Conservation (phyloP, 2,113 vertebrate species). For the Mixornis gularis region DNA sequence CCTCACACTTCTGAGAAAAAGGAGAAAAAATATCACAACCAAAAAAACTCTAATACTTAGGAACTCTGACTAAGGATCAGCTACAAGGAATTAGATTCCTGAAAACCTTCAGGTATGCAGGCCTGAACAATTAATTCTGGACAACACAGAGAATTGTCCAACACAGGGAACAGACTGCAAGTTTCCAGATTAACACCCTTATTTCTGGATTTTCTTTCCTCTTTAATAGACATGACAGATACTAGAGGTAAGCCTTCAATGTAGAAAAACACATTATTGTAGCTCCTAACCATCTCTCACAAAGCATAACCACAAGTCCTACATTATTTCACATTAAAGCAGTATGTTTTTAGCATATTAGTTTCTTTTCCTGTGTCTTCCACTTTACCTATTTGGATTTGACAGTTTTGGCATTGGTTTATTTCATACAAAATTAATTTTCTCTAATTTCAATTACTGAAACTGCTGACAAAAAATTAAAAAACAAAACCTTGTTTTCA, state of each 20-base stretch:
- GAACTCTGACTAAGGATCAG: neutral
- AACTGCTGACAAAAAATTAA: neutral
- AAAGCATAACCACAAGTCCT: neutral
- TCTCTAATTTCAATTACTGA: neutral
- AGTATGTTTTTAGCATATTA: neutral
- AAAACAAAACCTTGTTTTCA: neutral
- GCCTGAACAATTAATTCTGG: neutral
- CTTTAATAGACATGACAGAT: neutral
- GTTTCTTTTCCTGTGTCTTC: neutral
- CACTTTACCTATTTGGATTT: neutral
- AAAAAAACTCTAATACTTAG: neutral
- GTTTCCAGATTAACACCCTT: neutral
- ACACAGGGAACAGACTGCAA: neutral
- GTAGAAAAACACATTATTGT: neutral
- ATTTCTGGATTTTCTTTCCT: neutral
- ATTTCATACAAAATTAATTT: neutral
- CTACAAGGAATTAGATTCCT: neutral
- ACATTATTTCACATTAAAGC: neutral
- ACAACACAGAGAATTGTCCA: neutral
- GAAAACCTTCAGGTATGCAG: neutral
- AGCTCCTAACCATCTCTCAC: neutral
- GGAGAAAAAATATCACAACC: neutral
- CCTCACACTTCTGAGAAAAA: accelerated
- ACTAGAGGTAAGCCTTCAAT: neutral
- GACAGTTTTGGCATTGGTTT: neutral